Conservation (phyloP, 2,113 vertebrate genomes). For the Anhinga anhinga region DNA sequence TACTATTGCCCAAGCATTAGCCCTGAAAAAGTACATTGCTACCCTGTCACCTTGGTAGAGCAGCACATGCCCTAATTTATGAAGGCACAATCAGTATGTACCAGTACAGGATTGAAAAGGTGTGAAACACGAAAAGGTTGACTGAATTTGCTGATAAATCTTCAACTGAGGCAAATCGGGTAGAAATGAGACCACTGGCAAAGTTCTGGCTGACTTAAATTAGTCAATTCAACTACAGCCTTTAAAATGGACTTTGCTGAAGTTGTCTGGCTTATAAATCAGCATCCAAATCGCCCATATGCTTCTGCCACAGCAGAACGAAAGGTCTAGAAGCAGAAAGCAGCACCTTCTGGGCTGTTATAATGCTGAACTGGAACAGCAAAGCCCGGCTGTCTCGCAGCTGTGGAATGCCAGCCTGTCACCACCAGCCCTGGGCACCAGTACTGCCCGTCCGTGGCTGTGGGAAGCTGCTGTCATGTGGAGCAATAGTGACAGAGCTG, state of each 20-base stretch:
- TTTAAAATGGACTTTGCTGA: not conserved
- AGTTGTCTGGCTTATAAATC: not conserved
- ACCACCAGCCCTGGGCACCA: rapidly evolving
- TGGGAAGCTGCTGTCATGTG: rapidly evolving
- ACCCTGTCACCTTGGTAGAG: not conserved
- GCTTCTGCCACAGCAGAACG: not conserved
- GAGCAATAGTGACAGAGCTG: not conserved
- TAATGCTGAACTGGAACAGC: not conserved
- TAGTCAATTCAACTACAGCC: not conserved
- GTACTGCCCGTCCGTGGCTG: rapidly evolving
- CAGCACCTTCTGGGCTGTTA: not conserved
- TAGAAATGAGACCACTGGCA: not conserved
- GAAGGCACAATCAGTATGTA: not conserved
- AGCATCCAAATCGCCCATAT: not conserved
- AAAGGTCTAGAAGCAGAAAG: not conserved
- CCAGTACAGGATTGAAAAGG: not conserved
- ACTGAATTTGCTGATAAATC: not conserved
- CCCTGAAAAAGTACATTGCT: not conserved
- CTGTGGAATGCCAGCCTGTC: rapidly evolving
- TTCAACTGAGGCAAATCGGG: not conserved
- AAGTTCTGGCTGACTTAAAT: not conserved
- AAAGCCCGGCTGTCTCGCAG: rapidly evolving
- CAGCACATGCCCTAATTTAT: not conserved
- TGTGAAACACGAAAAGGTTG: not conserved
- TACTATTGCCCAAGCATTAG: not conserved